Evolutionary conservation across 2,797 vertebrate genomes (phyloP).

Genomic region (Pantherophis vulpinus): DNA sequence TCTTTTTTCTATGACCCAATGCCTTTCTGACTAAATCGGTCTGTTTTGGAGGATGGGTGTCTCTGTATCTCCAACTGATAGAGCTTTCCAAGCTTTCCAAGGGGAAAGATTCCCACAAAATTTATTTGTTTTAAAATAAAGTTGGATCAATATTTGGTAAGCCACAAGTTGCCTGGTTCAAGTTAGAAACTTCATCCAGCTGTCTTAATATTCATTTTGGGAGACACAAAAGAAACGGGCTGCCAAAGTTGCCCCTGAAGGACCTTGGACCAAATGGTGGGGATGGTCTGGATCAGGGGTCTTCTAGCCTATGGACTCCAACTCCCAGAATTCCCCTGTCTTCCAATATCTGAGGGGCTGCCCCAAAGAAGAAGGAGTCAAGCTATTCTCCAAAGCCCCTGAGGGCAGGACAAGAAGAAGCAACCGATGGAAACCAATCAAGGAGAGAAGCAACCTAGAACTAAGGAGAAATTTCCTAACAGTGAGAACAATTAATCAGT

Average conservation of each 20-base stretch:
- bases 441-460: neutral
- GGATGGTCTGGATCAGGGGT: too few species aligned
- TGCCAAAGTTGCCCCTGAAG: too few species aligned
- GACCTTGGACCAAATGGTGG: neutral
- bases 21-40: neutral
- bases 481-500: too few species aligned
- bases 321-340: neutral
- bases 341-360: neutral
- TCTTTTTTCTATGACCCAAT: neutral
- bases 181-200: too few species aligned
- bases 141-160: neutral
- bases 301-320: neutral
- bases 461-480: neutral
- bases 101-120: neutral
- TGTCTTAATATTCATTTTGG: neutral
- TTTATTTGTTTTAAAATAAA: neutral
- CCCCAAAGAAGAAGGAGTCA: neutral
- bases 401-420: neutral
- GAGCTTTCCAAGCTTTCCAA: neutral
- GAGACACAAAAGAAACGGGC: neutral
- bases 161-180: neutral
- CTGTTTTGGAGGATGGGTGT: neutral
- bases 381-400: neutral
- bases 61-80: neutral
- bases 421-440: neutral